phyloP scores from a whole-genome alignment of 2,113 vertebrate species.

The Lipotes vexillifer region DNA sequence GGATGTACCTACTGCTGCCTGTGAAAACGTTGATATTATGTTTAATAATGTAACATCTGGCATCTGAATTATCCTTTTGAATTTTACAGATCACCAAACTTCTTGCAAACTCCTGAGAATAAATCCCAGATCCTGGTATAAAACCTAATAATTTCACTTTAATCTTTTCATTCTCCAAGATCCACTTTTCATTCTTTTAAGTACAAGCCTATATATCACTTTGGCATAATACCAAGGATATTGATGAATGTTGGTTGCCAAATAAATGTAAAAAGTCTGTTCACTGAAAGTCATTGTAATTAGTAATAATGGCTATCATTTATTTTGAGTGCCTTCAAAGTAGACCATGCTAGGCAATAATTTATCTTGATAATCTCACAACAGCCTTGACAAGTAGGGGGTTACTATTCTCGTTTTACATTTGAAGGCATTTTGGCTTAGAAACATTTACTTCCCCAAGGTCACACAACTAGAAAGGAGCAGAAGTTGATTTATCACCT shows the following conservation, averaged over 20 bases:
- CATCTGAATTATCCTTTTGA: not conserved
- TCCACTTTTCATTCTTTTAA: not conserved
- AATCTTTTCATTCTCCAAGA: not conserved
- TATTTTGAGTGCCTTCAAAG: conserved; percentile 20
- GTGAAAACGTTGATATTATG: not conserved
- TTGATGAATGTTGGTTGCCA: not conserved
- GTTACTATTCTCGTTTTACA: not conserved
- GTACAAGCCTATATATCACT: not conserved
- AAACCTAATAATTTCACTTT: conserved; percentile 15
- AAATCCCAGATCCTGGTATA: not conserved
- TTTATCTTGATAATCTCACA: conserved; percentile 28
- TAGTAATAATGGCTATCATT: conserved; percentile 14
- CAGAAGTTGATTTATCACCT: not conserved
- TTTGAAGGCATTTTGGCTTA: conserved; percentile 19
- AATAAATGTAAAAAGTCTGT: conserved; percentile 14
- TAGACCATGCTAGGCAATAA: not conserved
- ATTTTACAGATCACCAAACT: not conserved
- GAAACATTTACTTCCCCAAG: not conserved
- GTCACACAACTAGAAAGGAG: not conserved
- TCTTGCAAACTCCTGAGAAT: not conserved
- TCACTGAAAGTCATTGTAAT: conserved; percentile 8
- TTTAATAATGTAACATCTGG: not conserved
- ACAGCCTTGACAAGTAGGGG: not conserved
- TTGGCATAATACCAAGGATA: not conserved
- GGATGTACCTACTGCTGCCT: not conserved